phyloP scores from a whole-genome alignment of 2,797 vertebrate species.

The Sus cebifrons region DNA sequence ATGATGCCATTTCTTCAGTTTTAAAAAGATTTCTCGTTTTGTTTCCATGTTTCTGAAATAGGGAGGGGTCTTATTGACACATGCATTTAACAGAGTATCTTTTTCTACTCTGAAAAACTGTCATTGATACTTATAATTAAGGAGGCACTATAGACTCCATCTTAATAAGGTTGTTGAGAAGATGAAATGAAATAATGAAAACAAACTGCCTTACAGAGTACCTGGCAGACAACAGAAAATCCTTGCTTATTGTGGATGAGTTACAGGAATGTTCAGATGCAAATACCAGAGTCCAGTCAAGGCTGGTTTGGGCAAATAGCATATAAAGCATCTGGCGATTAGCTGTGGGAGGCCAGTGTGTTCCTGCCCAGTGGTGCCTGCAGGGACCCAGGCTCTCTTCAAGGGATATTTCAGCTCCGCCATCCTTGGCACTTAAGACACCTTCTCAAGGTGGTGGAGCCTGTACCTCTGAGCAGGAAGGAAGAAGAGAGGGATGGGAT shows the following conservation, averaged over 20 bases:
- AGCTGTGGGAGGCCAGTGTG: too few relatives aligned
- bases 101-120: neutral
- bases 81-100: neutral
- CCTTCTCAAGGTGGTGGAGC: neutral
- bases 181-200: neutral
- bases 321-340: too few relatives aligned
- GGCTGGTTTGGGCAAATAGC: neutral
- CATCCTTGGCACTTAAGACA: neutral
- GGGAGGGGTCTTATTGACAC: neutral
- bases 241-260: neutral
- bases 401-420: neutral
- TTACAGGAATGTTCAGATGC: neutral
- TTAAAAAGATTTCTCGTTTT: neutral
- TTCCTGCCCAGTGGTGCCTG: neutral
- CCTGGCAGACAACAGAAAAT: neutral
- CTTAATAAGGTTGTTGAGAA: neutral
- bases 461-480: neutral
- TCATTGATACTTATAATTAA: neutral
- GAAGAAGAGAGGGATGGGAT: neutral
- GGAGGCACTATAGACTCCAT: neutral
- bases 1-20: neutral
- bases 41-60: conserved; percentile 14
- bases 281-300: neutral
- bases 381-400: neutral
- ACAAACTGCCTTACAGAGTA: neutral